A percentile compares a stretch with the other conserved stretches of the same genome.
Conservation (phyloP, 2,113 vertebrate genomes). For the Mesoclemmys tuberculata region DNA sequence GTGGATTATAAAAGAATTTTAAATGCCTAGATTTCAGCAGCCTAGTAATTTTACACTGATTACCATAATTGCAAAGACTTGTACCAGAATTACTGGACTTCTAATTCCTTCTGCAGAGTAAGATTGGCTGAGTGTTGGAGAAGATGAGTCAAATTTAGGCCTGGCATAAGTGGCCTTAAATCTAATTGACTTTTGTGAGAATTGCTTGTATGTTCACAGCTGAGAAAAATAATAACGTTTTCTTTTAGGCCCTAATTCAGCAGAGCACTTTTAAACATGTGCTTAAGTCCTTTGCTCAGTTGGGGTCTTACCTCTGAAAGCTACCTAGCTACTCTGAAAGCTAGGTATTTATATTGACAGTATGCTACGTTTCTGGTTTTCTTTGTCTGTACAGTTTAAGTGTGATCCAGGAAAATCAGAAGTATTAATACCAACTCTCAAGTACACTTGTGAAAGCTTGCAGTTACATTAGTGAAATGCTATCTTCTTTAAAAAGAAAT, state of each 20-base stretch:
- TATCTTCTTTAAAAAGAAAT: neutral
- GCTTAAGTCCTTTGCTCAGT: neutral
- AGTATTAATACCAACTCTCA: neutral
- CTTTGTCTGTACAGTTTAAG: neutral
- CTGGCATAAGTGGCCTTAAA: neutral
- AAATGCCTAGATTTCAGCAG: neutral
- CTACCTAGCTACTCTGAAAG: no score
- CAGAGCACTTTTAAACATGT: neutral
- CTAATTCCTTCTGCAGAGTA: neutral
- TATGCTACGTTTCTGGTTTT: neutral
- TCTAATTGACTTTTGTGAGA: neutral
- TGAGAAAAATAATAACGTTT: neutral
- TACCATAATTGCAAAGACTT: fast-evolving
- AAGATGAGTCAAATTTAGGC: neutral
- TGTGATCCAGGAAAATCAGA: neutral
- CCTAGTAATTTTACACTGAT: neutral
- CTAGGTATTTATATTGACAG: fast-evolving
- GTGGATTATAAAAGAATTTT: neutral
- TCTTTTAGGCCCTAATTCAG: neutral
- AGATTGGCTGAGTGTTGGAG: neutral
- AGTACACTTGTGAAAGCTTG: fast-evolving
- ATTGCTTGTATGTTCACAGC: neutral
- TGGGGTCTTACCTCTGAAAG: neutral
- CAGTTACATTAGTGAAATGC: fast-evolving
- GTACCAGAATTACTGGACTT: fast-evolving